Base-by-base conservation (phyloP, 2,888 invertebrate species). In the Oconnorella tubifera region DNA sequence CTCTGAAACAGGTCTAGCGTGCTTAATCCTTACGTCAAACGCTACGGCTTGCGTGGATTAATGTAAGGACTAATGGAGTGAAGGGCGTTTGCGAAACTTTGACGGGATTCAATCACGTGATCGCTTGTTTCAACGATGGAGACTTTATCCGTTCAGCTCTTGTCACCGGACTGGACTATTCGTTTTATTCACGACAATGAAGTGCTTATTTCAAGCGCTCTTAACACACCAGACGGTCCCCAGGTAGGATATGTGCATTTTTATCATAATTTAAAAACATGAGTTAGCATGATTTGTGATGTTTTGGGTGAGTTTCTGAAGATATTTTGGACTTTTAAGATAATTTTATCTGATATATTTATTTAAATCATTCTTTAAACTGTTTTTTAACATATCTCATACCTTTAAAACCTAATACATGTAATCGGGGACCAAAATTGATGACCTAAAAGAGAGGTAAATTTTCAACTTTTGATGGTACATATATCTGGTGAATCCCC, bases 161-260 rank as follows among this genome's bases (percentile, higher is more conserved):
- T 51, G 23, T 51, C 53, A 6, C 53, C 53, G 6, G 53, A 51
- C 4, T 51, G 53, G 53, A 51, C 53, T 6, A 51, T 51, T 27
- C 10, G 53, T 4, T 51, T 51, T 27, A 25, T 51, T 6, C 53
- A 51, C 25, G 53, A 51, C 53, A 51, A 51, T 27, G 53, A 51
- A 25, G 14, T 51, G 53, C 53, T 51, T 6, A 19, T 51, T 19
- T 51, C 53, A 4, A 51, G 53, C 53, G 25, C 10, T 10, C 10
- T 19, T 4, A 51, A 19, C 53, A 51, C 53, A 6, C 53, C 53
- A 6, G 53, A 51, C 25, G 53, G 14, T 6, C 53, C 53, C 14
- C 53, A 19, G 53, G 40, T 40, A 40, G 19, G 40, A 14, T 19
- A 40, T 40, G n/a, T n/a, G n/a, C n/a, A n/a, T n/a, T n/a, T n/a